Percentiles rank a stretch among this genome's conserved stretches.
Evolutionary conservation across 2,113 vertebrate genomes (phyloP).

Genomic region (Oreochromis spilurus): DNA sequence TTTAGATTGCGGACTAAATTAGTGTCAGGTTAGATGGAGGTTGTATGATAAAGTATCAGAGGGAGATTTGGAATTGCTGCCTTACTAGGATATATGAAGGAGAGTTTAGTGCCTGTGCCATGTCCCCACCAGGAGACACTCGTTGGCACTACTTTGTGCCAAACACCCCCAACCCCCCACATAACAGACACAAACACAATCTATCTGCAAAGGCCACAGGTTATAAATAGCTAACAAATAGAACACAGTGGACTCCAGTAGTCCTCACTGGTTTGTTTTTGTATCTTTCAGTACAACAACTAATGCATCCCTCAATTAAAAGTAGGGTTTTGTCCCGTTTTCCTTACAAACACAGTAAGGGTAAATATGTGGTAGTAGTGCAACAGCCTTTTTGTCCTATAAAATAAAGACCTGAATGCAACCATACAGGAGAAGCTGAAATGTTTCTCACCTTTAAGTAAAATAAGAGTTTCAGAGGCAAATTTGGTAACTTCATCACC

Average conservation of each 20-base stretch:
- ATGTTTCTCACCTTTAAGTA: neutral
- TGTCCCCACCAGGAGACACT: constrained; percentile 1
- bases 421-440: neutral
- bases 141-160: constrained; percentile 14
- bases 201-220: constrained; percentile 63
- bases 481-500: neutral
- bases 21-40: neutral
- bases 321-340: neutral
- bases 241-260: constrained; percentile 41
- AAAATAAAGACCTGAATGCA: neutral
- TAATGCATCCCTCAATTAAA: neutral
- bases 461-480: neutral
- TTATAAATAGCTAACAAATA: constrained; percentile 69
- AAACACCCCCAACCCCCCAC: neutral
- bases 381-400: neutral
- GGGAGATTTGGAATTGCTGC: neutral
- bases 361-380: neutral
- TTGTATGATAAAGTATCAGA: neutral
- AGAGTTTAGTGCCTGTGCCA: neutral
- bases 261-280: constrained; percentile 35
- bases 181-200: constrained; percentile 43
- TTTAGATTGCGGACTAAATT: neutral
- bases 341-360: neutral
- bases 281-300: neutral
- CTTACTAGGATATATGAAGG: neutral